Percentiles rank a stretch among this genome's conserved stretches.
Evolutionary conservation across 1,140 invertebrate species (phyloP).

Genomic region (Hestina assimilis): DNA sequence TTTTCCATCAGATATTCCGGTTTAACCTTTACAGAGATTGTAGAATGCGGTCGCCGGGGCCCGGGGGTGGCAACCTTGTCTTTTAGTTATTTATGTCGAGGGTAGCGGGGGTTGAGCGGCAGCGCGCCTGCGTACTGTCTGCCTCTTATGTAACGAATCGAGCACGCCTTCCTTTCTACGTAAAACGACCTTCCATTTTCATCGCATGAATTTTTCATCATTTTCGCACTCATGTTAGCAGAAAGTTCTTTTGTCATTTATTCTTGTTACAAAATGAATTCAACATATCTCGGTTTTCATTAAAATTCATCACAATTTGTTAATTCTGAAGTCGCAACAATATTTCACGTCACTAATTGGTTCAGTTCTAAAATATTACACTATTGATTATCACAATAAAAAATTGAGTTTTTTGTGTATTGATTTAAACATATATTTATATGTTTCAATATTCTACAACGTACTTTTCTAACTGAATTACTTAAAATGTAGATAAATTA

Average conservation of each 20-base stretch:
- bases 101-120: slow-evolving; percentile 56
- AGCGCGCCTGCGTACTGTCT: slow-evolving; percentile 60
- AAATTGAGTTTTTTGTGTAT: no score
- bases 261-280: neutral
- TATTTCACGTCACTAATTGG: no score
- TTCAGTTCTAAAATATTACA: no score
- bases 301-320: no score
- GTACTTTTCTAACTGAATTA: no score
- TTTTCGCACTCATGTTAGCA: slow-evolving; percentile 2
- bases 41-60: slow-evolving; percentile 68
- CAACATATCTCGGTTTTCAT: no score
- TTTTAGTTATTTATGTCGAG: slow-evolving; percentile 76
- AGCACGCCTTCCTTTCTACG: slow-evolving; percentile 43
- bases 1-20: slow-evolving; percentile 68
- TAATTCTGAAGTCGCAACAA: no score
- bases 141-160: slow-evolving; percentile 64
- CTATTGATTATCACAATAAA: no score
- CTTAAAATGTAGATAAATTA: neutral
- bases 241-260: neutral
- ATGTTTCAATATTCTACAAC: no score
- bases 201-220: slow-evolving; percentile 50
- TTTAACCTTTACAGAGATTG: slow-evolving; percentile 75
- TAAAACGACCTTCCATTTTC: slow-evolving; percentile 27
- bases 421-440: no score
- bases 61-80: slow-evolving; percentile 73